These are phyloP conservation scores for Antheraea pernyi DNA, from an alignment of 1,140 invertebrate genomes.

Conservation along the genomic window DNA sequence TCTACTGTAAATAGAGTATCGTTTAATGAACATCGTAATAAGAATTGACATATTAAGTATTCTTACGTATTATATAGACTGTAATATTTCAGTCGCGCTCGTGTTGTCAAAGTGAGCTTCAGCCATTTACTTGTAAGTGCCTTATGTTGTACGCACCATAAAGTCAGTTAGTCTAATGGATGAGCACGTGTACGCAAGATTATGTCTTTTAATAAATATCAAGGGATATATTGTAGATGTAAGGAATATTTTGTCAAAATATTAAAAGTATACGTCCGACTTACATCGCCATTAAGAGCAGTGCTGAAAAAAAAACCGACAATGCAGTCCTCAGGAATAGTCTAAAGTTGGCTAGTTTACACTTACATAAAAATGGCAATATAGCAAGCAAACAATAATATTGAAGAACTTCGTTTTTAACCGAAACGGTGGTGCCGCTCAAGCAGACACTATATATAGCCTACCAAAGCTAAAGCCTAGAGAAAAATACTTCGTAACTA, in stretches of 20 bases:
- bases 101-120: neutral
- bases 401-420: too few species aligned
- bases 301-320: too few species aligned
- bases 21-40: neutral
- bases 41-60: neutral
- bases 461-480: too few species aligned
- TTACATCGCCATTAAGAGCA: neutral
- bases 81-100: neutral
- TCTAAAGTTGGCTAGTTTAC: too few species aligned
- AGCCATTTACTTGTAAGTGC: constrained; percentile 5
- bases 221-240: neutral
- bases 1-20: too few species aligned
- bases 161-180: constrained; percentile 5
- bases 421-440: too few species aligned
- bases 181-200: constrained; percentile 12
- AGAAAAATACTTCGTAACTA: too few species aligned
- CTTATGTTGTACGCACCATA: constrained; percentile 11
- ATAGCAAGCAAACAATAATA: too few species aligned
- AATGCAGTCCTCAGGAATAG: too few species aligned
- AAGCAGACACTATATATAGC: too few species aligned
- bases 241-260: neutral
- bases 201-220: neutral
- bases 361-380: too few species aligned
- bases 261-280: neutral
- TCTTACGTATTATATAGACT: neutral